A percentile compares a stretch with the other conserved stretches of the same genome.
These are phyloP conservation scores for Pinna nobilis DNA, from an alignment of 1,140 invertebrate species.

Conservation along the genomic window DNA sequence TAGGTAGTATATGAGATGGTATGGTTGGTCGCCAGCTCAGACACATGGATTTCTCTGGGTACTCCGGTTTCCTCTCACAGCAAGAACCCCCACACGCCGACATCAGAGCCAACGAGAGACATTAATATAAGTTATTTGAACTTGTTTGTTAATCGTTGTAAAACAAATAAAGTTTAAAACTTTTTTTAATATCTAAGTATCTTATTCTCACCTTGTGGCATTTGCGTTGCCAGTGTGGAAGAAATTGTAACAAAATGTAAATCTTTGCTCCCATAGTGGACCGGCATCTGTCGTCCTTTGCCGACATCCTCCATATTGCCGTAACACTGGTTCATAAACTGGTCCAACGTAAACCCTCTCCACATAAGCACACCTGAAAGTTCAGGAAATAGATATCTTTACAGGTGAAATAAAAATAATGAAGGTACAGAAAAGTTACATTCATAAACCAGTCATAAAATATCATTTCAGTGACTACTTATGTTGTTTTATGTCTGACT, in stretches of 20 bases:
- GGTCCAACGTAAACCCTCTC: constrained; percentile 89
- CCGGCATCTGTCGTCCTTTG: constrained; percentile 97
- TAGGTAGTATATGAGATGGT: too few relatives aligned
- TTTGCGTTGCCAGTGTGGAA: constrained; percentile 95
- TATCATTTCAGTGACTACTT: too few relatives aligned
- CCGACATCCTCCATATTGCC: constrained; percentile 91
- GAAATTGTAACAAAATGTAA: constrained; percentile 96
- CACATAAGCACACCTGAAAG: constrained; percentile 88
- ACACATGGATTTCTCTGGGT: too few relatives aligned
- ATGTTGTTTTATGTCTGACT: too few relatives aligned
- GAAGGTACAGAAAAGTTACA: too few relatives aligned
- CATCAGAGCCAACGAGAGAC: neutral
- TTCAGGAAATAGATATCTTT: too few relatives aligned
- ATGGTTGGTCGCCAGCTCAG: too few relatives aligned
- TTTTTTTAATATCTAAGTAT: too few relatives aligned
- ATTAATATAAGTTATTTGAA: neutral
- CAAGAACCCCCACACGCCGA: too few relatives aligned
- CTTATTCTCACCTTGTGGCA: constrained; percentile 91
- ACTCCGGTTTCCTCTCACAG: too few relatives aligned
- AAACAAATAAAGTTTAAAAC: neutral
- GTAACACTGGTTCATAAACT: constrained; percentile 98
- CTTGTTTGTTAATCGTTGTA: neutral
- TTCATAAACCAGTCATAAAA: too few relatives aligned
- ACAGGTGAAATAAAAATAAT: too few relatives aligned
- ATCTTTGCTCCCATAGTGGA: constrained; percentile 81